Evolutionary conservation across 2,113 vertebrate genomes (phyloP), one percentile per base, ranked within the genome.

Genomic region (Oryzias javanicus): DNA sequence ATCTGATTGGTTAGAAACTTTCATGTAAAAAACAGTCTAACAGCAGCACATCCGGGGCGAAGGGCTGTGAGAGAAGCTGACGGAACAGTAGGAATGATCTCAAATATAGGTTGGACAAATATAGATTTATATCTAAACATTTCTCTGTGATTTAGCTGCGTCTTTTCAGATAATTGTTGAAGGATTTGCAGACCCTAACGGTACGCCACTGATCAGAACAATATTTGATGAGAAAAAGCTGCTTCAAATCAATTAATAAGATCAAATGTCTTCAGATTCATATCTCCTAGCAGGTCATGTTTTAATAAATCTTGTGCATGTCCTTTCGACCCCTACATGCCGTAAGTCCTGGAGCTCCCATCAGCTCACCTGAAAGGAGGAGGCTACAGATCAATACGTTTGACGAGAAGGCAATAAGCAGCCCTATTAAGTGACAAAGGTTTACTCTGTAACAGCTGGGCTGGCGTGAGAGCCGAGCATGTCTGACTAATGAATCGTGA

Each of bases 401-500:
- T 96, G 96, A 98, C 95, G 94, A 93, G 94, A 94, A 94, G 93
- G 94, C 93, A 95, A 96, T 97, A 96, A 95, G 95, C 94, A 93
- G 94, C 94, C 93, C 96, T 97, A 97, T 97, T 97, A 99, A 96
- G 95, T 96, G 95, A 97, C 95, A 98, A 98, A 97, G 97, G 95
- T 98, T 98, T 97, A 95, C 95, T 96, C 96, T 96, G 95, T 94
- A 98, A 98, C 97, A 99, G 96, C 97, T 99, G 97, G 94, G 94
- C 96, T 96, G 95, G 96, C 94, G 91, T 93, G 91, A 91, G 93
- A 95, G 94, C 91, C 94, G 94, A 95, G 94, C 96, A 96, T 99
- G 96, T 98, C 97, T 98, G 95, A 97, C 95, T 99, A 99, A 99
- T 99, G 97, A 99, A 99, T 98, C 96, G 97, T 98, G 97, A 99